Evolutionary conservation across 2,888 invertebrate genomes (phyloP).

Genomic region (Apamea crenata): DNA sequence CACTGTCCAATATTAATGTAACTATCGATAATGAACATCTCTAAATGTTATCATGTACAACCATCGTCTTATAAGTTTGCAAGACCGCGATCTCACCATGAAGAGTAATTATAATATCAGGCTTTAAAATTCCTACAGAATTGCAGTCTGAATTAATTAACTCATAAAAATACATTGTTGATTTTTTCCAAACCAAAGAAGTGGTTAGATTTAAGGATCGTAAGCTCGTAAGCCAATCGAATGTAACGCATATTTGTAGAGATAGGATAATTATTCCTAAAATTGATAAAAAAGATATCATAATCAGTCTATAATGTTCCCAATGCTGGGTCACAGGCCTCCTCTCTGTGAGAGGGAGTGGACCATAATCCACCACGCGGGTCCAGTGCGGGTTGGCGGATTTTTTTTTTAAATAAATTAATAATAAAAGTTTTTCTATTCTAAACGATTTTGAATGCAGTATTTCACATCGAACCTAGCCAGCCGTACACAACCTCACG

Average conservation of each 20-base stretch:
- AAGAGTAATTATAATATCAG: neutral
- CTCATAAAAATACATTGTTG: neutral
- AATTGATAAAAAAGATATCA: neutral
- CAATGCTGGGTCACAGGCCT: neutral
- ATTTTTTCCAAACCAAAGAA: neutral
- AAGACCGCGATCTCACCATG: neutral
- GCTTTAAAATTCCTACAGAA: neutral
- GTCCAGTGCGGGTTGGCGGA: neutral
- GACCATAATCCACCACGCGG: too few relatives aligned
- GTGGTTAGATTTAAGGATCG: neutral
- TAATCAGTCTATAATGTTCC: neutral
- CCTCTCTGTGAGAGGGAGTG: neutral
- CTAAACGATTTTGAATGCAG: neutral
- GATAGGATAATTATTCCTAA: neutral
- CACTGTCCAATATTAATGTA: neutral
- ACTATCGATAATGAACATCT: neutral
- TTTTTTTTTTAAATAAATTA: too few relatives aligned
- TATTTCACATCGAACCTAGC: constrained; percentile 57
- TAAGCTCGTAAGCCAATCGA: neutral
- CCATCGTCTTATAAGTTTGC: neutral
- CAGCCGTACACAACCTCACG: constrained; percentile 23
- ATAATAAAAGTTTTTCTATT: neutral
- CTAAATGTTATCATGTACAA: neutral
- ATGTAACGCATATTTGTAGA: neutral
- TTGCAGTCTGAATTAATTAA: neutral